Evolutionary conservation across 2,888 invertebrate species (phyloP).

Genomic region (Meandrusa payeni): DNA sequence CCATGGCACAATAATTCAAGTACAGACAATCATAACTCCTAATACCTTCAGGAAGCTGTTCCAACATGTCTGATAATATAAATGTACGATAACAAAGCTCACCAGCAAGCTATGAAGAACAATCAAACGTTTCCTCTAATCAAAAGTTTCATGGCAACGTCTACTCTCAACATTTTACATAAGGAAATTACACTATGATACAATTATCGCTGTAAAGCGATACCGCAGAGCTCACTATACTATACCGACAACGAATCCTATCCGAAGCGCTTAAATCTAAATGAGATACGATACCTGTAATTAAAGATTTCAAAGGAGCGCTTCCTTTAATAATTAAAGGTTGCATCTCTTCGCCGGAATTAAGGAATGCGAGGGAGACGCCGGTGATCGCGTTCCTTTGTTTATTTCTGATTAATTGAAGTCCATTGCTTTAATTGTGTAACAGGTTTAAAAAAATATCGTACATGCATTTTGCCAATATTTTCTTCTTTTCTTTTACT

Average conservation of each 20-base stretch:
- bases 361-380: conserved; percentile 14
- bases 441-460: no score
- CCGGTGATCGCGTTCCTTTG: neutral
- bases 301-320: conserved; percentile 35
- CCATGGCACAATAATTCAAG: no score
- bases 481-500: no score
- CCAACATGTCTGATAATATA: no score
- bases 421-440: conserved; percentile 2
- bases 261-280: conserved; percentile 12
- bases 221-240: neutral
- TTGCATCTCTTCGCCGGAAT: conserved; percentile 32
- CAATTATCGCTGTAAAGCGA: neutral
- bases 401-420: conserved; percentile 7
- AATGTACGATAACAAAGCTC: no score
- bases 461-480: no score
- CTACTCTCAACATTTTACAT: neutral
- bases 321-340: conserved; percentile 30
- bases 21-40: no score
- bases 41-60: no score
- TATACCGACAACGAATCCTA: neutral
- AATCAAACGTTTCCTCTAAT: no score
- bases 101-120: no score
- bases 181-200: no score
- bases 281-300: conserved; percentile 35
- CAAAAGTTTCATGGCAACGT: no score